These are phyloP conservation scores for Brachymystax lenok DNA, from an alignment of 2,797 vertebrate genomes.

Conservation along the genomic window DNA sequence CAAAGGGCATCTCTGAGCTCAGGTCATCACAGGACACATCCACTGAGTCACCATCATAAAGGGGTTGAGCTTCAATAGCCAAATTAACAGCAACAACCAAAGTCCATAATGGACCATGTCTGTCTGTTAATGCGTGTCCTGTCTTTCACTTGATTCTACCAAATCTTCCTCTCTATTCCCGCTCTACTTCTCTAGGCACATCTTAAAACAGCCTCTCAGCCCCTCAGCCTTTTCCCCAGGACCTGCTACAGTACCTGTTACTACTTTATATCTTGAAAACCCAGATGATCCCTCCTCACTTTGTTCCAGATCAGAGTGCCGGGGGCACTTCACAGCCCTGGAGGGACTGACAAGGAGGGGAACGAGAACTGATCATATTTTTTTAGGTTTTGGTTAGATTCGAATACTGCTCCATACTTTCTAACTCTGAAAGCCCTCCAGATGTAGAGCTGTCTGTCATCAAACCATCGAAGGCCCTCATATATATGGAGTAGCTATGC, in stretches of 20 bases:
- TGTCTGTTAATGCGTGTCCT: slow-evolving; percentile 18
- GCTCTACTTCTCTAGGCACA: too few relatives aligned
- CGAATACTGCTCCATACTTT: too few relatives aligned
- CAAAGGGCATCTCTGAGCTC: slow-evolving; percentile 23
- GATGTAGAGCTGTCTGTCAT: neutral
- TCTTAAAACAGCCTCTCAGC: neutral
- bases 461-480: neutral
- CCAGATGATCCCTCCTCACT: slow-evolving; percentile 26
- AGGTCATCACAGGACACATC: neutral
- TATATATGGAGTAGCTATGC: neutral
- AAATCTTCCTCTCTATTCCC: too few relatives aligned
- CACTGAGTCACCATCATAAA: neutral
- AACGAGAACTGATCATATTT: slow-evolving; percentile 23
- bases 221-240: slow-evolving; percentile 4
- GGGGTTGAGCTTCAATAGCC: neutral
- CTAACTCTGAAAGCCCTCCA: too few relatives aligned
- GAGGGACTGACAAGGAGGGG: neutral
- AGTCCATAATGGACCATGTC: neutral
- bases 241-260: slow-evolving; percentile 25
- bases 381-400: neutral
- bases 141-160: slow-evolving; percentile 40
- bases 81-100: neutral
- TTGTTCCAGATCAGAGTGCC: slow-evolving; percentile 46
- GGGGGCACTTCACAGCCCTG: neutral
- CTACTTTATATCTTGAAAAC: slow-evolving; percentile 51